Percentiles rank a stretch among this genome's conserved stretches.
Conservation (phyloP, 30 jellyfish, hydroid and myxozoan genomes). For the Aurelia aurita complex sp. Pacific region DNA sequence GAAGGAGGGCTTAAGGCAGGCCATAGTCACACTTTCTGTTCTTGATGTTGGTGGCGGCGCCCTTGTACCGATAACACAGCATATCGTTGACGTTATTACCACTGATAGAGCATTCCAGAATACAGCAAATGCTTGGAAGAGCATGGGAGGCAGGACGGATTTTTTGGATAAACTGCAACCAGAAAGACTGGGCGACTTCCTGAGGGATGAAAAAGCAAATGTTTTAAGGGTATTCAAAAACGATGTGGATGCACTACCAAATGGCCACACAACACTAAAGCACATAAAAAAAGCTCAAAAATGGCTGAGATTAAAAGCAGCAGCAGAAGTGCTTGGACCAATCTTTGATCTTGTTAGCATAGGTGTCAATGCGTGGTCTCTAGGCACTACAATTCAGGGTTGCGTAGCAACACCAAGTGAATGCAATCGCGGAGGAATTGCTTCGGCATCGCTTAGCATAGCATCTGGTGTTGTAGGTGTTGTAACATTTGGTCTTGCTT, state of each 20-base stretch:
- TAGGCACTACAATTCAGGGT: background rate
- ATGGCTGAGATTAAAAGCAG: no score
- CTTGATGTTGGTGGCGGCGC: no score
- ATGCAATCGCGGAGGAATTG: background rate
- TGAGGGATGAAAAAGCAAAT: background rate
- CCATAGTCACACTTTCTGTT: no score
- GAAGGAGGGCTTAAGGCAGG: no score
- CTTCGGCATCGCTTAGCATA: background rate
- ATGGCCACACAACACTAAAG: background rate
- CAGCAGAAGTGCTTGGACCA: background rate
- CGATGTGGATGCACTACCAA: background rate
- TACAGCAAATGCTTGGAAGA: no score
- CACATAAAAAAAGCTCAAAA: no score
- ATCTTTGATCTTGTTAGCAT: constrained; percentile 1
- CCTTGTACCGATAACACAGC: no score
- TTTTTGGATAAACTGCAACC: no score
- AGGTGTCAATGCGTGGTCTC: constrained; percentile 7
- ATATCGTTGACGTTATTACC: no score
- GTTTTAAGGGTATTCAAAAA: background rate
- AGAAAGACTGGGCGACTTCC: background rate
- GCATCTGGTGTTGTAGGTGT: constrained; percentile 5
- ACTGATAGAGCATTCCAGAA: no score
- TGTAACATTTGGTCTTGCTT: background rate
- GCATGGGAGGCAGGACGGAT: no score
- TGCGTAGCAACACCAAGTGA: background rate